Percentiles rank a stretch among this genome's conserved stretches.
phyloP scores from a whole-genome alignment of 2,113 vertebrate genomes.

The Corydoras maculifer region DNA sequence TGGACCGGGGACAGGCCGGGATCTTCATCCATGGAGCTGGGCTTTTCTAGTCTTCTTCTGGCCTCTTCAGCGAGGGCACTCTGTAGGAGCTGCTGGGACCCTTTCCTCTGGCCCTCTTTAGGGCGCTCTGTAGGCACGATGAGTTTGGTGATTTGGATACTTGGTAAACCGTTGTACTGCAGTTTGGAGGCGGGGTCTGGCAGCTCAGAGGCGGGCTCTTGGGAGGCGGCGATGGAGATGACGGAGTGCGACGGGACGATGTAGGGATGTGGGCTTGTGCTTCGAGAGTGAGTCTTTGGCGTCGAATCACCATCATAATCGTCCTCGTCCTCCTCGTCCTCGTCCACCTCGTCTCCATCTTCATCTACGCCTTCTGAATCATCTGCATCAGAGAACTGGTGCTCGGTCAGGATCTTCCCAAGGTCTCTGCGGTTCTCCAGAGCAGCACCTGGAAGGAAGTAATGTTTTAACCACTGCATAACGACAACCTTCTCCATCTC shows the following conservation, averaged over 20 bases:
- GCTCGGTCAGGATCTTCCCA: conserved; percentile 76
- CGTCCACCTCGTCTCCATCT: conserved; percentile 88
- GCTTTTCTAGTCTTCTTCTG: conserved; percentile 76
- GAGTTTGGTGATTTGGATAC: conserved; percentile 90
- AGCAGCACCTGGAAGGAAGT: conserved; percentile 43
- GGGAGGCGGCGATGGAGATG: conserved; percentile 64
- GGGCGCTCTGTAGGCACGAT: conserved; percentile 67
- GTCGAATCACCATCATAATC: conserved; percentile 91
- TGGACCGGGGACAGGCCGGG: conserved; percentile 68
- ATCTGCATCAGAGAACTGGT: conserved; percentile 95
- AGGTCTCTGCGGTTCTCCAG: conserved; percentile 79
- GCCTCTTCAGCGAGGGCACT: conserved; percentile 67
- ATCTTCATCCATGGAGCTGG: conserved; percentile 82
- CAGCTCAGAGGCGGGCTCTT: conserved; percentile 63
- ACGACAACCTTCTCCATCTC: background rate
- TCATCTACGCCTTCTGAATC: conserved; percentile 84
- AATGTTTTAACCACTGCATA: background rate
- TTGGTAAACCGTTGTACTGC: conserved; percentile 86
- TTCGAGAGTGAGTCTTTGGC: conserved; percentile 91
- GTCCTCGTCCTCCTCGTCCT: conserved; percentile 91
- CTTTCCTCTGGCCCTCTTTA: conserved; percentile 70
- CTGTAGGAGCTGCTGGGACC: conserved; percentile 79
- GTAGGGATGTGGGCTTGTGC: conserved; percentile 87
- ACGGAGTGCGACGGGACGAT: conserved; percentile 75
- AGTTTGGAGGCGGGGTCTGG: conserved; percentile 69